Base-by-base conservation (phyloP, 2,113 vertebrate genomes). In the Menura novaehollandiae region DNA sequence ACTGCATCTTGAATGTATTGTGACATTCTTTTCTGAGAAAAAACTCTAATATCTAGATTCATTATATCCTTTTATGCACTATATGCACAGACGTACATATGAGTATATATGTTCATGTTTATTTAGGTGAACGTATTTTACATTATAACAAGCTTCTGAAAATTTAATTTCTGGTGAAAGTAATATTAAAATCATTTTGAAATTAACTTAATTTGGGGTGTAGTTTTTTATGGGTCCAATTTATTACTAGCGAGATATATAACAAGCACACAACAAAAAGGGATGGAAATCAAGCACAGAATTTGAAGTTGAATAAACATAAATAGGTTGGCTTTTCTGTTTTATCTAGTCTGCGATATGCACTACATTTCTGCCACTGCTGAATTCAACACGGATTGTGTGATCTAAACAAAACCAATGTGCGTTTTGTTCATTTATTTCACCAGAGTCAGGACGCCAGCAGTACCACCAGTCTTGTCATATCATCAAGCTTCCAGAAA, bases 1-100 rank as follows among this genome's bases (percentile, higher is more conserved):
- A 98, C 94, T 52, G 51, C 59, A 85, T 84, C 96, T 95, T 73
- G 94, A 97, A 97, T 96, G 72, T 74, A 92, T 96, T 91, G 89
- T 96, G 97, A 97, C 97, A 91, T 89, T 82, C 55, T 59, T 91
- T 92, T 81, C 95, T 79, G 93, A 91, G 80, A 91, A 96, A 89
- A 66, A 24, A 6, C 71, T 78, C 73, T 78, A 93, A 63, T 91
- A 83, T 88, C 91, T 62, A 73, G 32, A 85, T 47, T 91, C n/a
- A 43, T 85, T 55, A 80, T 62, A 58, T 43, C 51, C 14, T 75
- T 91, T 11, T 30, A 64, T 41, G 51, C 26, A 63, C 21, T 39
- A 49, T 46, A 41, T 17, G 28, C 41, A 62, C 22, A 93, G 67
- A 76, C 47, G 32, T 32, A 67, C 0, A 0, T 46, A 75, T 17